Evolutionary conservation across 2,888 invertebrate genomes (phyloP).

Genomic region (Dromius quadrimaculatus): DNA sequence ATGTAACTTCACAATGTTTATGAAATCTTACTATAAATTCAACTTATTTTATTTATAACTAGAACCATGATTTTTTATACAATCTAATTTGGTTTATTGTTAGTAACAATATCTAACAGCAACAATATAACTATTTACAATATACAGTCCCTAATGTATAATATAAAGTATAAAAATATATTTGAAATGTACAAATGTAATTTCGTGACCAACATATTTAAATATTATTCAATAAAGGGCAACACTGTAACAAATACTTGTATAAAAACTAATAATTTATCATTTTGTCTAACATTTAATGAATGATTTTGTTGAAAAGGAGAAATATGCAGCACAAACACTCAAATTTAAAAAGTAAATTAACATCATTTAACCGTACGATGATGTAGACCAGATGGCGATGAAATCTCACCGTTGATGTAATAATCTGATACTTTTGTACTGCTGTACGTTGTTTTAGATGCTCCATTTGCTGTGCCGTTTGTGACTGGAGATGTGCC

Average conservation of each 20-base stretch:
- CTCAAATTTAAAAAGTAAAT: not conserved
- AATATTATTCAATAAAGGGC: conserved; percentile 5
- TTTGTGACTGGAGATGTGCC: conserved; percentile 53
- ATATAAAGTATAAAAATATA: conserved; percentile 51
- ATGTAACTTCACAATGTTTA: too few relatives aligned
- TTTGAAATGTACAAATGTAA: conserved; percentile 7
- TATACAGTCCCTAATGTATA: conserved; percentile 33
- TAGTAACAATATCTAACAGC: conserved; percentile 46
- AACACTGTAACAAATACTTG: conserved; percentile 21
- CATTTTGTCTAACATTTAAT: conserved; percentile 1
- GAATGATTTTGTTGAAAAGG: too few relatives aligned
- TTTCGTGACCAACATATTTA: conserved; percentile 31
- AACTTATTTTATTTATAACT: too few relatives aligned
- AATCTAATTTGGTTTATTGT: conserved; percentile 43
- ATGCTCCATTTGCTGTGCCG: conserved; percentile 58
- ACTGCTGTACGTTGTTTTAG: conserved; percentile 3
- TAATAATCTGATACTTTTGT: conserved; percentile 66
- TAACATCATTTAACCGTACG: conserved; percentile 57
- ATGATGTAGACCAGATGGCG: conserved; percentile 60
- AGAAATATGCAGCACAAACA: not conserved
- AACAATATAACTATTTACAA: conserved; percentile 46
- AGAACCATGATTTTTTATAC: too few relatives aligned
- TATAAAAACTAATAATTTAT: conserved; percentile 8
- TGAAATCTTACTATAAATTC: too few relatives aligned
- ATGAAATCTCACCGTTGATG: conserved; percentile 66